Base-by-base conservation (phyloP, 1,140 invertebrate genomes). In the Drosophila elegans region DNA sequence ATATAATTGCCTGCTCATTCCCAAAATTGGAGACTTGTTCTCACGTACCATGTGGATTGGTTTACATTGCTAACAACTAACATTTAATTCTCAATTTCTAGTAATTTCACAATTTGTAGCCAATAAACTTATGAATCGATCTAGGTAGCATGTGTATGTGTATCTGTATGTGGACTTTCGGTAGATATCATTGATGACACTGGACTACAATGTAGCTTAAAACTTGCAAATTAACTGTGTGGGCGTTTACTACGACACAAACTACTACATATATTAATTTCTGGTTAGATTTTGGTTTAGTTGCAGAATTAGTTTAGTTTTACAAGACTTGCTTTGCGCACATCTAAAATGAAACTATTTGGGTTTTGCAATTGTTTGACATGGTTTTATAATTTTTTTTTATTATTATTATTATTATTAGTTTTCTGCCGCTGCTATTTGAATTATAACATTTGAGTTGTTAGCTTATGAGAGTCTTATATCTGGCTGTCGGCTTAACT, bases 121-220 rank as follows among this genome's bases (percentile, higher is more conserved):
- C 83, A 86, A 86, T 88, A 46, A 78, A 76, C 75, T 88, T 86
- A 86, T 79, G 59, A 69, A 73, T 68, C 83, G 74, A 88, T 82
- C 73, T 88, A 86, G 83, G 82, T 86, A 88, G 83, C 83, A 78
- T 78, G 82, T 86, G 82, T 84, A 53, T 74, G 67, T 64, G 25
- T 84, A 53, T 74, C 63, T 64, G 25, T 52, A n/a, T 52, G 39
- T 52, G 13, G 51, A 39, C 13, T 29, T 57, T 53, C 12, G 34
- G 34, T 52, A 60, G 61, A 34, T 68, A 74, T 44, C 29, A 32
- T 56, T 59, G 7, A 25, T 48, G 64, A 48, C 63, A 71, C 32
- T 66, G 36, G 45, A 67, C 39, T 66, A 51, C 4, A 48, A n/a
- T 27, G 63, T 34, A 36, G 34, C 34, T 54, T 16, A 7, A 46